Base-by-base conservation (phyloP, 1,140 invertebrate species). In the Stegodyphus dumicola region DNA sequence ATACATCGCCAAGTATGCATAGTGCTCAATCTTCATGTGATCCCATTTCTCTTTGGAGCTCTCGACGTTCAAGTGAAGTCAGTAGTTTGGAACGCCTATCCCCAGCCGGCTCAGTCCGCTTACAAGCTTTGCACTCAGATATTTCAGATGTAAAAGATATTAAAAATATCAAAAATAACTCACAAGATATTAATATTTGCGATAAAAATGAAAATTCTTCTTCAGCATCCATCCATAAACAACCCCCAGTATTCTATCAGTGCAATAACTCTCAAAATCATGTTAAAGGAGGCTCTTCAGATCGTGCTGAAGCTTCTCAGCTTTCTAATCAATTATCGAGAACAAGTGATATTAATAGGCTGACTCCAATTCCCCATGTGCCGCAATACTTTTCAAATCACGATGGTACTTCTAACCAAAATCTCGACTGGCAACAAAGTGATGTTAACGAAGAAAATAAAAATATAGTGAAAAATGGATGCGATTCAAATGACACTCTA, bases 21-120 rank as follows among this genome's bases (percentile, higher is more conserved):
- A 70, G 88, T 75, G 49, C 73, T 11, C 56, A 53, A 9, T 86
- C 79, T 33, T 94, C 95, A 52, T 98, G 97, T 89, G 97, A 98
- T 91, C 97, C 94, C 7, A 96, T 97, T 87, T 97, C 96, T 66
- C 93, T 95, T 54, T 96, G 95, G 54, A 96, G 94, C 88, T 95
- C 94, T 52, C 91, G 95, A 88, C 92, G 95, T 88, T 95, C 95
- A 87, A 95, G 94, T 91, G 90, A 90, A 73, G 88, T 89, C 51
- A 88, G 83, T 15, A 79, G 88, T 64, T 85, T 88, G 33, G 80
- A 76, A 6, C 60, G 64, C 2, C 67, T 76, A 54, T 84, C 80
- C 10, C 80, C 73, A 65, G 3, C 56, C 53, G 66, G 73, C 49
- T 75, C 73, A 17, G 33, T 52, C 10, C 7, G 9, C 18, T 7